phyloP scores from a whole-genome alignment of 2,888 invertebrate species.

The Drosophila prostipennis region DNA sequence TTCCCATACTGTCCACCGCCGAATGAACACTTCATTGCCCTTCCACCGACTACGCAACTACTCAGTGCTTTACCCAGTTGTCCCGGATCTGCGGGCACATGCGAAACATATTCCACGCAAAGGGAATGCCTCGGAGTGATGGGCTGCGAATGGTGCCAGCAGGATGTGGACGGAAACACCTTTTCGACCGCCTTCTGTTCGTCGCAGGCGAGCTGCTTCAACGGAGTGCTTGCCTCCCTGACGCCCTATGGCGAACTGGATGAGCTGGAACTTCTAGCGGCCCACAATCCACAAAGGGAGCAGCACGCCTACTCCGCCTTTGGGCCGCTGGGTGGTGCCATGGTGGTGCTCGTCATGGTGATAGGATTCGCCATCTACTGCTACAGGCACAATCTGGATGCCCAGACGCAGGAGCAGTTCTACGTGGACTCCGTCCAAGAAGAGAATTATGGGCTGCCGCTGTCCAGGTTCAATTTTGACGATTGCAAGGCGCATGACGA shows the following conservation, averaged over 20 bases:
- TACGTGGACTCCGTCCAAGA: conserved; percentile 86
- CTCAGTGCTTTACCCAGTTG: conserved; percentile 87
- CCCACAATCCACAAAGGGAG: conserved; percentile 81
- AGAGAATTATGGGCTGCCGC: conserved; percentile 87
- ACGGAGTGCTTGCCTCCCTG: conserved; percentile 92
- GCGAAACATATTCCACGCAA: conserved; percentile 88
- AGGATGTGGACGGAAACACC: conserved; percentile 90
- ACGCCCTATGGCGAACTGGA: conserved; percentile 88
- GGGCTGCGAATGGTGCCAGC: conserved; percentile 96
- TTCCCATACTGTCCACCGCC: conserved; percentile 82
- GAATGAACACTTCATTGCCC: conserved; percentile 73
- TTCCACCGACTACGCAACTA: conserved; percentile 80
- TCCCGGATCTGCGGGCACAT: conserved; percentile 86
- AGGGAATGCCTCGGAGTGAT: conserved; percentile 89
- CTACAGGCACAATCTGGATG: conserved; percentile 88
- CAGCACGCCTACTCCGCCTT: conserved; percentile 89
- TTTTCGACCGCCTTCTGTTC: conserved; percentile 91
- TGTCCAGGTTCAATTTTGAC: conserved; percentile 90
- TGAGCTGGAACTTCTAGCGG: conserved; percentile 80
- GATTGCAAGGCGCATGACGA: conserved; percentile 86
- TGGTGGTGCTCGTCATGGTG: conserved; percentile 92
- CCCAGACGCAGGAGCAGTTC: conserved; percentile 84
- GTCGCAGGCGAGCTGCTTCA: conserved; percentile 92
- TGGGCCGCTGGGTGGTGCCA: conserved; percentile 94
- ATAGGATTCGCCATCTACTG: conserved; percentile 94